These are phyloP conservation scores for Gopherus evgoodei DNA, from an alignment of 2,113 vertebrate genomes.

Conservation along the genomic window DNA sequence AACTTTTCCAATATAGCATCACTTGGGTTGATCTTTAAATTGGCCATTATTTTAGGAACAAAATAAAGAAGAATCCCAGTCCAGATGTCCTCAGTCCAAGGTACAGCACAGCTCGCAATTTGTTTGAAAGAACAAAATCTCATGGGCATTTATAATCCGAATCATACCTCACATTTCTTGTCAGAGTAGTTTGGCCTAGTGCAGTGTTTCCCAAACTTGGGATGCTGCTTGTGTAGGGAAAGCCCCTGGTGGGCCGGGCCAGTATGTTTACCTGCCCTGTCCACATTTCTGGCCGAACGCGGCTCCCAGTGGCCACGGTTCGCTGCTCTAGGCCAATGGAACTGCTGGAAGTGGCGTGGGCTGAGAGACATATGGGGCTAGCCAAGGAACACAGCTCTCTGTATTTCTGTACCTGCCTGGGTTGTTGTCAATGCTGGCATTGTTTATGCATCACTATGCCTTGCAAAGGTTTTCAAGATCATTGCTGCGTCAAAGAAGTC, in stretches of 20 bases:
- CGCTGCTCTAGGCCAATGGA: no score
- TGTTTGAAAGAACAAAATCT: not conserved
- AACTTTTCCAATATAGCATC: not conserved
- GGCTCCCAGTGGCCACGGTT: no score
- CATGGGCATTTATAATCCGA: not conserved
- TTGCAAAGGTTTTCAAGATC: constrained; percentile 19
- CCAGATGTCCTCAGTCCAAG: not conserved
- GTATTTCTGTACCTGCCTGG: not conserved
- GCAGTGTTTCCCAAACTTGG: no score
- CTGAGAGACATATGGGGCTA: not conserved
- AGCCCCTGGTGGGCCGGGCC: no score
- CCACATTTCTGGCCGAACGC: no score
- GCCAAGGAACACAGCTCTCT: not conserved
- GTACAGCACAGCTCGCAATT: not conserved
- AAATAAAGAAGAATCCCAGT: not conserved
- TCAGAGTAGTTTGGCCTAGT: not conserved
- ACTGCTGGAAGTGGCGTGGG: no score
- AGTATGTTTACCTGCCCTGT: no score
- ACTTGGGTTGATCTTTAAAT: not conserved
- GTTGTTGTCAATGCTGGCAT: fast-evolving
- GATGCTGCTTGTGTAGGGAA: no score
- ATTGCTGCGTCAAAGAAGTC: not conserved
- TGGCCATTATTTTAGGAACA: constrained; percentile 16
- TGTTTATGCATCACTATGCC: not conserved
- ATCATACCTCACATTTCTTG: not conserved